These are phyloP conservation scores for Thamnophis elegans DNA, from an alignment of 2,797 vertebrate species.

Conservation along the genomic window DNA sequence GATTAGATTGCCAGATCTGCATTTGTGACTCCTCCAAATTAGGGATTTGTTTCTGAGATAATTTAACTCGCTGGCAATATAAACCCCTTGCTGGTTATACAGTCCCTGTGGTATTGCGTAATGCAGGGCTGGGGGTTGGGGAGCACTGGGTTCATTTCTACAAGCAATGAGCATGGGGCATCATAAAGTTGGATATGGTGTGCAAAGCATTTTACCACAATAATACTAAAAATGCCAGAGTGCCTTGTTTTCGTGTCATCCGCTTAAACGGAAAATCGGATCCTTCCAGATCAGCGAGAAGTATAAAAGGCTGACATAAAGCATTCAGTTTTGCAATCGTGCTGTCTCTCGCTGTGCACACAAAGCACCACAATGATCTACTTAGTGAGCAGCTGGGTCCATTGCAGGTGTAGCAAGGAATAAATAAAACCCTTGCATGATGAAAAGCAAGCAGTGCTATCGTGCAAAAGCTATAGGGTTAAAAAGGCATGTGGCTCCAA, in stretches of 20 bases:
- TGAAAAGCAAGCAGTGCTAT: background rate
- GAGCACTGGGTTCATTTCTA: background rate
- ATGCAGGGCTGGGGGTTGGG: background rate
- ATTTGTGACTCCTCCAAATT: background rate
- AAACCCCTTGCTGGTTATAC: background rate
- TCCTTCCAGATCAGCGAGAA: background rate
- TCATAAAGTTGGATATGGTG: background rate
- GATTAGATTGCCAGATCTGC: background rate
- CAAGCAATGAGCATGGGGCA: background rate
- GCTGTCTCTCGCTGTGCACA: background rate
- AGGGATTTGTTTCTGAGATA: background rate
- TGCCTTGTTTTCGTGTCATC: background rate
- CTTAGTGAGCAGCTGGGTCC: background rate
- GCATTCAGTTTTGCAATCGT: background rate
- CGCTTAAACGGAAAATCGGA: background rate
- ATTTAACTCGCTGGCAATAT: background rate
- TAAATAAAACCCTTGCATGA: background rate
- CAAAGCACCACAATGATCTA: background rate
- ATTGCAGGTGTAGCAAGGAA: background rate
- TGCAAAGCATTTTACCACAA: background rate
- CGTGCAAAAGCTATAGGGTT: background rate
- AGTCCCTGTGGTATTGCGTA: background rate
- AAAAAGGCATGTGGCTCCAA: background rate
- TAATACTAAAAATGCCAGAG: background rate
- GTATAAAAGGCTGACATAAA: background rate